Evolutionary conservation across 2,888 invertebrate genomes (phyloP).

Genomic region (Leptopterna dolabrata): DNA sequence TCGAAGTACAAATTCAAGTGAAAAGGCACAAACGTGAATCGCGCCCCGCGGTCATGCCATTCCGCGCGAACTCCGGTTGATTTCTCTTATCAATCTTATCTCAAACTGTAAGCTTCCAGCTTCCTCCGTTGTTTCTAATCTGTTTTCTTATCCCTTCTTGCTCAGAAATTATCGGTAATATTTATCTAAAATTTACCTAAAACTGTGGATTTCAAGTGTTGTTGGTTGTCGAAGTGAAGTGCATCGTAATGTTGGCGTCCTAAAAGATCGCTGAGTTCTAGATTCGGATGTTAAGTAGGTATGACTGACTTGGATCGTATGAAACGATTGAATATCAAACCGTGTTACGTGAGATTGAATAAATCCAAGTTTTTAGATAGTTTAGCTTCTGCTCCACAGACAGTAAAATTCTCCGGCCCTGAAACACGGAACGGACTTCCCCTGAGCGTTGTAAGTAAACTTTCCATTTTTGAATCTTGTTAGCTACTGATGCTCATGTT

Average conservation of each 20-base stretch:
- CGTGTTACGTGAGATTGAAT: neutral
- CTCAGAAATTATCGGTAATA: too few species aligned
- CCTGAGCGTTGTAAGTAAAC: neutral
- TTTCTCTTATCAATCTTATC: neutral
- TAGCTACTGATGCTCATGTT: too few species aligned
- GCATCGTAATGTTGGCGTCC: neutral
- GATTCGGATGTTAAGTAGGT: neutral
- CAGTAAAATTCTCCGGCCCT: neutral
- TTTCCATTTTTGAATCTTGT: too few species aligned
- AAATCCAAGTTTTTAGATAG: neutral
- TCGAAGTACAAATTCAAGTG: too few species aligned
- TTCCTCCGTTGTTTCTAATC: too few species aligned
- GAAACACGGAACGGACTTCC: neutral
- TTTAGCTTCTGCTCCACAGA: neutral
- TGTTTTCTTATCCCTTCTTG: too few species aligned
- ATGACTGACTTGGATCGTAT: conserved; percentile 20
- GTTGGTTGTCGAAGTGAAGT: neutral
- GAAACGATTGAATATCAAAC: conserved; percentile 23
- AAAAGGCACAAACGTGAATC: too few species aligned
- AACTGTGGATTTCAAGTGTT: neutral
- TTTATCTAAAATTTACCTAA: neutral
- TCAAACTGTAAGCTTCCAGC: neutral
- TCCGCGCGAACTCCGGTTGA: neutral
- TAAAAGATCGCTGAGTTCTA: neutral
- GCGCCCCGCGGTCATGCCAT: too few species aligned